Evolutionary conservation across 2,797 vertebrate species (phyloP).

Genomic region (Amphiprion clarkii): DNA sequence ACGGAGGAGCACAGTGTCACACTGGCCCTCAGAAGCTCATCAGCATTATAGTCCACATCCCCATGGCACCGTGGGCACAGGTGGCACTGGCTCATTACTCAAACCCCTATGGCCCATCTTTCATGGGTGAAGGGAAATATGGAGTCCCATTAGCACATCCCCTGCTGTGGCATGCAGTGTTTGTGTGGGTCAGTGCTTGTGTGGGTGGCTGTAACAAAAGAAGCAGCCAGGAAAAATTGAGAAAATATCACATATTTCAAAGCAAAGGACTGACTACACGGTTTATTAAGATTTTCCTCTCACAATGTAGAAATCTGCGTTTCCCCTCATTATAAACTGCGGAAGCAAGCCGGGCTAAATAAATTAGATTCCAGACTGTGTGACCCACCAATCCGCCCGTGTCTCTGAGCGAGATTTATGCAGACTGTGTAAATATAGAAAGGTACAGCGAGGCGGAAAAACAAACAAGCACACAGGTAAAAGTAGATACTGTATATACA

Average conservation of each 20-base stretch:
- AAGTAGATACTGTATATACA: constrained; percentile 34
- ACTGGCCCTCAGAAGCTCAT: constrained; percentile 51
- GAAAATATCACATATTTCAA: constrained; percentile 5
- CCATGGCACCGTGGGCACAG: constrained; percentile 57
- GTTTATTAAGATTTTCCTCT: constrained; percentile 10
- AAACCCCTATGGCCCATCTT: constrained; percentile 41
- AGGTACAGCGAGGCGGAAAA: constrained; percentile 9
- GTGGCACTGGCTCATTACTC: constrained; percentile 71
- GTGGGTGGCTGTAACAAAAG: constrained; percentile 43
- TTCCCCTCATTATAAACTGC: constrained; percentile 17
- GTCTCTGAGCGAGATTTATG: constrained; percentile 17
- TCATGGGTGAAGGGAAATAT: constrained; percentile 45
- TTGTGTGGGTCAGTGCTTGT: constrained; percentile 34
- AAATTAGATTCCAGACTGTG: constrained; percentile 17
- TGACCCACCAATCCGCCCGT: neutral
- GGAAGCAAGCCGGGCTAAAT: constrained; percentile 15
- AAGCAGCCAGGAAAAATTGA: neutral
- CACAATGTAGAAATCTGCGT: neutral
- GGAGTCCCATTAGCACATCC: constrained; percentile 55
- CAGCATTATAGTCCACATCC: constrained; percentile 37
- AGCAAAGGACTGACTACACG: neutral
- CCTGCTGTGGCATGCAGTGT: constrained; percentile 37
- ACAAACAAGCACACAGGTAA: constrained; percentile 48
- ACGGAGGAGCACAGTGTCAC: neutral
- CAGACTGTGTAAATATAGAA: constrained; percentile 58